These are phyloP conservation scores for Nemapogon koenigi DNA, from an alignment of 2,888 invertebrate species.

Conservation along the genomic window DNA sequence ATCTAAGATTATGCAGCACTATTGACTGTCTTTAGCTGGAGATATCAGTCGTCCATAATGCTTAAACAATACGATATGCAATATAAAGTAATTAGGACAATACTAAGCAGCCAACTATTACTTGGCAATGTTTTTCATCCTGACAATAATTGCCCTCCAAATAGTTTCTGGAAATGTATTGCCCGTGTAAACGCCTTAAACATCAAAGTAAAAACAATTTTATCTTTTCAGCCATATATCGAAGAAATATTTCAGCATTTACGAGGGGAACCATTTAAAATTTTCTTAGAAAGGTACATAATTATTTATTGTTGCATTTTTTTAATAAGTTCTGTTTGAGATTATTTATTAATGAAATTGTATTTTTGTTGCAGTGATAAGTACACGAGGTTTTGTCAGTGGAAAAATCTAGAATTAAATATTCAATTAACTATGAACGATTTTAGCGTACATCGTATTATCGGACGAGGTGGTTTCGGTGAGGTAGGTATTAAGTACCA, in stretches of 20 bases:
- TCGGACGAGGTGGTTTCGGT: slow-evolving; percentile 98
- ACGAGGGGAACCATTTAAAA: slow-evolving; percentile 95
- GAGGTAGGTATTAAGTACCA: slow-evolving; percentile 71
- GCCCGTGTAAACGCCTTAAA: neutral
- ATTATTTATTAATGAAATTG: neutral
- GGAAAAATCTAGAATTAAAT: slow-evolving; percentile 99
- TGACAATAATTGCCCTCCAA: too few relatives aligned
- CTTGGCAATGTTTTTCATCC: too few relatives aligned
- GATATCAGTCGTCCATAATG: too few relatives aligned
- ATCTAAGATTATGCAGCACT: too few relatives aligned
- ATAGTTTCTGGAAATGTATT: too few relatives aligned
- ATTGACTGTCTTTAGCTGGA: too few relatives aligned
- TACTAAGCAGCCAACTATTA: too few relatives aligned
- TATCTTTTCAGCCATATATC: slow-evolving; percentile 91
- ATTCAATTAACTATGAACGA: slow-evolving; percentile 99
- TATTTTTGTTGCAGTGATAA: slow-evolving; percentile 82
- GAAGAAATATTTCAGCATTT: slow-evolving; percentile 99
- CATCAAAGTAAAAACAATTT: slow-evolving; percentile 19
- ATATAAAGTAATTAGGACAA: too few relatives aligned
- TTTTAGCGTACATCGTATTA: slow-evolving; percentile 99
- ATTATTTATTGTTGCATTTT: neutral
- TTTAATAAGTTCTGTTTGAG: neutral
- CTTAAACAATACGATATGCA: too few relatives aligned
- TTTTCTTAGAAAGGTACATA: slow-evolving; percentile 95
- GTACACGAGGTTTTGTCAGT: slow-evolving; percentile 99